A percentile compares a stretch with the other conserved stretches of the same genome.
phyloP scores from a whole-genome alignment of 2,888 invertebrate species.

The Melinaea marsaeus region DNA sequence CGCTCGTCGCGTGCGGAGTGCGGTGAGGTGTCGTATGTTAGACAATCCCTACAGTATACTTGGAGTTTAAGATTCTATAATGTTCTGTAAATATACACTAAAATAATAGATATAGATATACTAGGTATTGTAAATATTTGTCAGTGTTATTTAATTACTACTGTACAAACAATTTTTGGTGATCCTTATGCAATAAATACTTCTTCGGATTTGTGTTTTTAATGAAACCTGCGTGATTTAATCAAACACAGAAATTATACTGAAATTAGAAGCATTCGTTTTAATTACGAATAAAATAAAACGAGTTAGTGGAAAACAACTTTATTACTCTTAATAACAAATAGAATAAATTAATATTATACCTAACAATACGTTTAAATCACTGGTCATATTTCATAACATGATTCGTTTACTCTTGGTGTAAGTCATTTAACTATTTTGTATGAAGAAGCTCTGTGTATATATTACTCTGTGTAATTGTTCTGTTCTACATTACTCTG shows the following conservation, averaged over 20 bases:
- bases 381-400: not conserved
- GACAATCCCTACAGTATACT: slow-evolving; percentile 27
- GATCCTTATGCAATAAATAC: slow-evolving; percentile 75
- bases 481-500: not conserved
- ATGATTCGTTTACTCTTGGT: too few species aligned
- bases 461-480: slow-evolving; percentile 1
- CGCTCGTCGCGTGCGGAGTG: slow-evolving; percentile 28
- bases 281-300: not conserved
- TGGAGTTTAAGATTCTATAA: slow-evolving; percentile 33
- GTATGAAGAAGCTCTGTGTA: not conserved
- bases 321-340: slow-evolving; percentile 2
- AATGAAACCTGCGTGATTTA: not conserved
- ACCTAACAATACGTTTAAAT: not conserved
- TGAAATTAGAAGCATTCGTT: too few species aligned
- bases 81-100: slow-evolving; percentile 61
- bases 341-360: not conserved
- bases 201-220: slow-evolving; percentile 56
- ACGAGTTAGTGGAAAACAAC: not conserved
- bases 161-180: slow-evolving; percentile 71
- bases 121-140: slow-evolving; percentile 68
- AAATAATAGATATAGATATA: slow-evolving; percentile 42
- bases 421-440: too few species aligned
- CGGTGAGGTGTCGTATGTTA: slow-evolving; percentile 34
- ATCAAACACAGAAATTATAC: not conserved
- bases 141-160: slow-evolving; percentile 66